These are phyloP conservation scores for Eristalis intricaria DNA, from an alignment of 2,888 invertebrate species.

Conservation along the genomic window DNA sequence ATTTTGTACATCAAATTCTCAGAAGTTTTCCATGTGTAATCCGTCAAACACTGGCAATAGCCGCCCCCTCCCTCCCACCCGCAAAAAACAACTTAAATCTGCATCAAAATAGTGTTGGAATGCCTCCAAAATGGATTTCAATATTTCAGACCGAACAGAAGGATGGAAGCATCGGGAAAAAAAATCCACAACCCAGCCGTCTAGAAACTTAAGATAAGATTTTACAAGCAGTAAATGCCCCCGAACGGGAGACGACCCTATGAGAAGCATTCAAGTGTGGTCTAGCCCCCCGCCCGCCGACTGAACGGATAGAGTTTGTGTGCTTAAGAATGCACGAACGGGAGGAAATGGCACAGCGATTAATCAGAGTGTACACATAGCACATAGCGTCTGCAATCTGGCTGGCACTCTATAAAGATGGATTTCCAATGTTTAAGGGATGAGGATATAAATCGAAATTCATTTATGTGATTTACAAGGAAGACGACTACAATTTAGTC, in stretches of 20 bases:
- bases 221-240: slow-evolving; percentile 17
- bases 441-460: slow-evolving; percentile 55
- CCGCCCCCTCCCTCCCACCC: background rate
- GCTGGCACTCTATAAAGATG: slow-evolving; percentile 61
- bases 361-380: slow-evolving; percentile 45
- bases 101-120: slow-evolving; percentile 56
- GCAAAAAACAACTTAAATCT: slow-evolving; percentile 13
- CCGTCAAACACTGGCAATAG: background rate
- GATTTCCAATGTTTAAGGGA: slow-evolving; percentile 41
- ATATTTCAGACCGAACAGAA: slow-evolving; percentile 9
- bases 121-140: slow-evolving; percentile 51
- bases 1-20: slow-evolving; percentile 13
- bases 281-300: background rate
- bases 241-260: slow-evolving; percentile 11
- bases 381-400: slow-evolving; percentile 51
- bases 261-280: background rate
- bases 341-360: slow-evolving; percentile 32
- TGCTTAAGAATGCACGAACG: slow-evolving; percentile 15
- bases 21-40: background rate
- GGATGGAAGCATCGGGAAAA: background rate
- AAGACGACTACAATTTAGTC: slow-evolving; percentile 26
- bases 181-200: slow-evolving; percentile 49
- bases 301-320: background rate
- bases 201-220: slow-evolving; percentile 67
- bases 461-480: slow-evolving; percentile 52